Base-by-base conservation (phyloP, 1,140 invertebrate genomes). In the Neoseiulus cucumeris region DNA sequence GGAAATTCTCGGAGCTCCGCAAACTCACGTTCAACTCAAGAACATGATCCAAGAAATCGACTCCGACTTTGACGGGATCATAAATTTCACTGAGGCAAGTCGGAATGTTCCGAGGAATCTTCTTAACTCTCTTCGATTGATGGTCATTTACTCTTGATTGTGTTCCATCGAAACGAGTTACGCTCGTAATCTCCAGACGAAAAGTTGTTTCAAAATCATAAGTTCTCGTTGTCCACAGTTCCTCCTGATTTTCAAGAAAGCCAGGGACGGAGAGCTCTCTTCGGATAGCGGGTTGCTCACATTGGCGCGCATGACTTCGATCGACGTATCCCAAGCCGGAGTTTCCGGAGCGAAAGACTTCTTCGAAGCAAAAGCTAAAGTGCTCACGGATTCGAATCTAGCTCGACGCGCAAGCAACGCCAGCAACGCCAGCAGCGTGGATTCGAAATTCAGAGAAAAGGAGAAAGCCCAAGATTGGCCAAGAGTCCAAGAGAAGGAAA, bases 31-130 rank as follows among this genome's bases (percentile, higher is more conserved):
- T 2, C 87, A 86, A 0, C 79, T 96, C 6, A 95, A 95, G 74
- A 83, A 83, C 41, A 96, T 96, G 91, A 95, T 96, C 70, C 82
- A 86, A 66, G 87, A 91, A 77, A 87, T 94, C 17, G 91, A 94
- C 73, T 90, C 92, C 75, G 91, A 95, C 73, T 76, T 82, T 22
- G 91, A 94, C 73, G 83, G 83, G 39, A 87, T 85, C 72, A 88
- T 94, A 67, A 90, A 86, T 70, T 95, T 94, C 75, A 82, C 89
- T 75, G 91, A 94, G 77, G 84, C 85, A 72, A 71, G 69, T 70
- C 28, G 17, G 33, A 39, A 29, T 59, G 9, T 51, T 51, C 45
- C 7, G 45, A 51, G 4, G 33, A 5, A 39, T 9, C 4, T 66
- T n/a, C n/a, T n/a, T n/a, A n/a, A n/a, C 6, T 44, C n/a, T 68